A percentile compares a stretch with the other conserved stretches of the same genome.
phyloP scores from a whole-genome alignment of 2,888 invertebrate species.

The Conomelus anceps region DNA sequence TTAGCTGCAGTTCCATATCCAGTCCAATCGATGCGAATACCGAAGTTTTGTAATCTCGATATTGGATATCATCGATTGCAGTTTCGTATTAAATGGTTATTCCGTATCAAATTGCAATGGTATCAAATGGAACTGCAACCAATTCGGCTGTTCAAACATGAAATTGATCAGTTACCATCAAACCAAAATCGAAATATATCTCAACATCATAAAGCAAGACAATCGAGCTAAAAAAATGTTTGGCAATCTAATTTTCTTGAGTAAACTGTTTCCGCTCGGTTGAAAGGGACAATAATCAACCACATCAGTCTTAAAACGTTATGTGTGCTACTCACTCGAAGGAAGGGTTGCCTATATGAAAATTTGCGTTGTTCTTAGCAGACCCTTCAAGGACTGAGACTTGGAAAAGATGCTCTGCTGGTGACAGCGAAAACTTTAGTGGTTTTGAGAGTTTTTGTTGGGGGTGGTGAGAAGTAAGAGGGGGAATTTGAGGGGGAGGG shows the following conservation, averaged over 20 bases:
- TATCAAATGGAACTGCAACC: too few relatives aligned
- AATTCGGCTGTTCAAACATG: too few relatives aligned
- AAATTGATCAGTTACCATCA: too few relatives aligned
- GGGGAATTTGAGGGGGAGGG: background rate
- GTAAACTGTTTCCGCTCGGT: background rate
- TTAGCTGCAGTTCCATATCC: too few relatives aligned
- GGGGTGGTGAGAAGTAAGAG: background rate
- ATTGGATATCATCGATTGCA: too few relatives aligned
- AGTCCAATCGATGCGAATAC: too few relatives aligned
- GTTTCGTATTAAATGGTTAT: too few relatives aligned
- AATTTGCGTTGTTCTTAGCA: background rate
- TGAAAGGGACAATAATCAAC: background rate
- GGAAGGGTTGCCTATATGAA: background rate
- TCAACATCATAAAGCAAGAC: too few relatives aligned
- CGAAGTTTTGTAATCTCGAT: too few relatives aligned
- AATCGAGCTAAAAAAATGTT: background rate
- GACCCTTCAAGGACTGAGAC: too few relatives aligned
- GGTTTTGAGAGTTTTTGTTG: background rate
- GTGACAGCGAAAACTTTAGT: background rate
- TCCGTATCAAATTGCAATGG: too few relatives aligned
- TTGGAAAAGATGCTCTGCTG: background rate
- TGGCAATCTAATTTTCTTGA: background rate
- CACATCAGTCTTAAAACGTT: background rate
- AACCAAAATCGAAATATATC: too few relatives aligned
- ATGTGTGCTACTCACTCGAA: background rate